Evolutionary conservation across 2,888 invertebrate genomes (phyloP).

Genomic region (Metalampra italica): DNA sequence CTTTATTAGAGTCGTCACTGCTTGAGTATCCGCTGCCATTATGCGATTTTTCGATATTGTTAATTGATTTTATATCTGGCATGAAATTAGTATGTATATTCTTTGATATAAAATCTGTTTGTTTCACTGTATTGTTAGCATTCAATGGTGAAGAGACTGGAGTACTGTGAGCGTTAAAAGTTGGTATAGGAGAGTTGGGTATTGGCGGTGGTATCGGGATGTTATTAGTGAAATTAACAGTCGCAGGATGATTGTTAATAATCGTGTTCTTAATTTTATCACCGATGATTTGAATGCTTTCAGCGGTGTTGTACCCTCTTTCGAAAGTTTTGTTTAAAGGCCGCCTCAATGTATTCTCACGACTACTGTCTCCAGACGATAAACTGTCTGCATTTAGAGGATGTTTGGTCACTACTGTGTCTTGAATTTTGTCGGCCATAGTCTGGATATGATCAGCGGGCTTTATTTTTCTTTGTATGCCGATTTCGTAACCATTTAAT

Average conservation of each 20-base stretch:
- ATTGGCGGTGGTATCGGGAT: conserved; percentile 59
- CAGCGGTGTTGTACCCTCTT: conserved; percentile 46
- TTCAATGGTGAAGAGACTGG: conserved; percentile 30
- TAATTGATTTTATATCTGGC: conserved; percentile 24
- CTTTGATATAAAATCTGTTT: conserved; percentile 39
- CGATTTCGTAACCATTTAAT: conserved; percentile 73
- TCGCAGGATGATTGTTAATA: conserved; percentile 46
- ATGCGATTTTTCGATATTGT: conserved; percentile 35
- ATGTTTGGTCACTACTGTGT: conserved; percentile 74
- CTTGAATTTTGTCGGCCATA: conserved; percentile 74
- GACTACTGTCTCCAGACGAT: conserved; percentile 51
- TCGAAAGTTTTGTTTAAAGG: conserved; percentile 50
- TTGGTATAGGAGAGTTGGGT: conserved; percentile 61
- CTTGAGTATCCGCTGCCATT: conserved; percentile 49
- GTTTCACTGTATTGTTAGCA: conserved; percentile 27
- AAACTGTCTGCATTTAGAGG: conserved; percentile 61
- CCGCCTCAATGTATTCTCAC: conserved; percentile 46
- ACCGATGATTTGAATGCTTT: conserved; percentile 47
- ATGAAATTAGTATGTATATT: conserved; percentile 28
- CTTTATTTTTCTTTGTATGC: conserved; percentile 74
- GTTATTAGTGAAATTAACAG: conserved; percentile 25
- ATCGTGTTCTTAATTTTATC: conserved; percentile 60
- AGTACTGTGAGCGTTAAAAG: conserved; percentile 47
- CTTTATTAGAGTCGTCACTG: conserved; percentile 48
- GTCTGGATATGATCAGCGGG: conserved; percentile 73